Base-by-base conservation (phyloP, 1,140 invertebrate genomes). In the Drosophila seguyi region DNA sequence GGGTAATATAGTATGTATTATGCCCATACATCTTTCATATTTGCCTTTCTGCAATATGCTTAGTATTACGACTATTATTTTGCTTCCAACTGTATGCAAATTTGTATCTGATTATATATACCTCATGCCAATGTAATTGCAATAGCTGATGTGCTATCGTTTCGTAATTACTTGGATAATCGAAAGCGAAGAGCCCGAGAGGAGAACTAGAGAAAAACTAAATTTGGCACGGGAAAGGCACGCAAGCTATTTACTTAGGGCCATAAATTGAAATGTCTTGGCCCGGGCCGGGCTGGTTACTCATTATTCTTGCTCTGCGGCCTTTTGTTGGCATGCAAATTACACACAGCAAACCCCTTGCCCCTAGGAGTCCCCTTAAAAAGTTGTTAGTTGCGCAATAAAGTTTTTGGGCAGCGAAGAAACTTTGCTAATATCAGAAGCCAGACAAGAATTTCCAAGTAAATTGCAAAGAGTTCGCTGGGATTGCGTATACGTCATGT, bases 151-250 rank as follows among this genome's bases (percentile, higher is more conserved):
- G 57, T 55, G 57, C 79, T 76, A 58, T 63, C 79, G 77, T 81
- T 83, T 84, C 79, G 83, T 79, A 86, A 86, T 87, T 86, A 78
- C 69, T 69, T 77, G 73, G 69, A 87, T 86, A 79, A 79, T 87
- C 83, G 57, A 75, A 72, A 76, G 44, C 45, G 52, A 50, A 39
- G 60, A 47, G 61, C 57, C 50, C 7, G 27, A 56, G n/a, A 38
- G 18, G 29, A 48, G 58, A 65, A 39, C 22, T 16, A 36, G 31
- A 22, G 60, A 59, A 75, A 75, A 79, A 53, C 68, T 79, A 71
- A 79, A 82, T 78, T 85, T 86, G 63, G 82, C 74, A 78, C 65
- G 38, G 61, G 38, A n/a, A 14, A 44, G 25, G 61, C 81, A 85
- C 81, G 81, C 81, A 86, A 85, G 39, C 62, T 62, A 85, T 62